These are phyloP conservation scores for Taurulus bubalis DNA, from an alignment of 2,113 vertebrate species.

Conservation along the genomic window DNA sequence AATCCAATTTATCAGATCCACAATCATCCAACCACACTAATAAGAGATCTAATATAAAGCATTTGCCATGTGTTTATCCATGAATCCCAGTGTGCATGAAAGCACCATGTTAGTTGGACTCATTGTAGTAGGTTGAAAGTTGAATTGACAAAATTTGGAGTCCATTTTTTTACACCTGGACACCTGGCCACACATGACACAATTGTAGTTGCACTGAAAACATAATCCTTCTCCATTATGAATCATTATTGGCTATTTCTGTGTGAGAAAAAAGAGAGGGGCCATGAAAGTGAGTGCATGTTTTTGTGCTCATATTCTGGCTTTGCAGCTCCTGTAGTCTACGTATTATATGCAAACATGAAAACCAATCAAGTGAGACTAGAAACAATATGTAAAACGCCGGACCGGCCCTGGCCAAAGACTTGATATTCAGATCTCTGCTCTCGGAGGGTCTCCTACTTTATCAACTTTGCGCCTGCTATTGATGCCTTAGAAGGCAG, in stretches of 20 bases:
- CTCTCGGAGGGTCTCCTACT: conserved; percentile 24
- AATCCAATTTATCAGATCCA: not conserved
- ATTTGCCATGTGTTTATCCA: not conserved
- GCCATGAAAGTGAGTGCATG: not conserved
- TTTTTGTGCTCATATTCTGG: conserved; percentile 27
- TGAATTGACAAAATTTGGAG: conserved; percentile 14
- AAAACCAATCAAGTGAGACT: conserved; percentile 60
- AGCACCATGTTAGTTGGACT: conserved; percentile 12
- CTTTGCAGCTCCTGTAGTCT: conserved; percentile 41
- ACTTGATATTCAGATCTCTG: conserved; percentile 29
- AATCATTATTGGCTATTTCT: conserved; percentile 35
- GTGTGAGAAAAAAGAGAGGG: not conserved
- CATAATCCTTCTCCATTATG: conserved; percentile 30
- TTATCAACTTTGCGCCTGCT: conserved; percentile 50
- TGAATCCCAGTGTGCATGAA: not conserved
- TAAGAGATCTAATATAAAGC: not conserved
- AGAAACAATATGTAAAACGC: conserved; percentile 48
- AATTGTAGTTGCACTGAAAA: conserved; percentile 32
- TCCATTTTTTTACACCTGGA: conserved; percentile 11
- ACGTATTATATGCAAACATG: conserved; percentile 60
- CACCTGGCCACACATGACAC: conserved; percentile 19
- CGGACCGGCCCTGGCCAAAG: conserved; percentile 10
- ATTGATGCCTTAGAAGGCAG: conserved; percentile 56
- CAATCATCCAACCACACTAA: not conserved
- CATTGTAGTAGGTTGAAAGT: conserved; percentile 1